A percentile compares a stretch with the other conserved stretches of the same genome.
Evolutionary conservation across 1,140 invertebrate species (phyloP).

Genomic region (Lethrus apterus): DNA sequence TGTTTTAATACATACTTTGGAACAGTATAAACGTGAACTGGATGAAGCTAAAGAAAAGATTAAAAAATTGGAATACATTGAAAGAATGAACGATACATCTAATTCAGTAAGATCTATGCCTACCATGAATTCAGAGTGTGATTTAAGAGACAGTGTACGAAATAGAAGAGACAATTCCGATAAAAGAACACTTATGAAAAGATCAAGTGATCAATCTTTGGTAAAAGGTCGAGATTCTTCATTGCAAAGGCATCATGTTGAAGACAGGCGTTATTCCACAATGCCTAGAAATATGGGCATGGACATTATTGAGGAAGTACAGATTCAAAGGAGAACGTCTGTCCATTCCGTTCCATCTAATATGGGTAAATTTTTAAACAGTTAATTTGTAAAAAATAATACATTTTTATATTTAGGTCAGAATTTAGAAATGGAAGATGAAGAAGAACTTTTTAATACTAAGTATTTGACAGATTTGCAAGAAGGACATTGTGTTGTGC

Average conservation of each 20-base stretch:
- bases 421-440: slow-evolving; percentile 68
- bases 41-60: too few species aligned
- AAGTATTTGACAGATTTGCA: slow-evolving; percentile 63
- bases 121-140: slow-evolving; percentile 2
- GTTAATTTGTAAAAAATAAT: slow-evolving; percentile 1
- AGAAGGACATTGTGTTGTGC: slow-evolving; percentile 35
- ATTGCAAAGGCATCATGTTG: background rate
- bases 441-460: slow-evolving; percentile 73
- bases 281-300: slow-evolving; percentile 10
- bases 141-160: slow-evolving; percentile 3
- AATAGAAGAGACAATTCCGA: background rate
- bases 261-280: slow-evolving; percentile 9
- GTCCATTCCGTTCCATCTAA: slow-evolving; percentile 19
- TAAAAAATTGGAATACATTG: too few species aligned
- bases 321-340: slow-evolving; percentile 23
- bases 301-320: slow-evolving; percentile 18
- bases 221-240: background rate
- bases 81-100: too few species aligned
- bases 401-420: slow-evolving; percentile 28
- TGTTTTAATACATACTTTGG: too few species aligned
- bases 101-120: too few species aligned
- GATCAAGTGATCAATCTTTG: background rate
- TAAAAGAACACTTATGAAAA: too few species aligned
- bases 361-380: slow-evolving; percentile 19
- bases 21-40: too few species aligned